Base-by-base conservation (phyloP, 23 tunicate species). In the Styela plicata region DNA sequence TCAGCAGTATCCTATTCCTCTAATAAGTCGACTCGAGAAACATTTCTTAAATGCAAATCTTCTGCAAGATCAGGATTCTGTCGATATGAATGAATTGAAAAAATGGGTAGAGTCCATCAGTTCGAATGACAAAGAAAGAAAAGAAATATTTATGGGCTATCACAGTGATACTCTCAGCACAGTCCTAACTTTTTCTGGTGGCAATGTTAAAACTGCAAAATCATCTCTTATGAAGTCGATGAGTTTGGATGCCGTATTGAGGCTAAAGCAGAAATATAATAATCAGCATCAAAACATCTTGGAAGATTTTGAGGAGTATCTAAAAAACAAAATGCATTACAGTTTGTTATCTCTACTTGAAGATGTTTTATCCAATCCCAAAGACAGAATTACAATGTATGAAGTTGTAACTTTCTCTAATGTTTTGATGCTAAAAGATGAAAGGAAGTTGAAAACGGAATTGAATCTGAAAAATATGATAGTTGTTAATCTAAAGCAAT, bases 11-110 rank as follows among this genome's bases (percentile, higher is more conserved):
- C 94, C 94, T 2, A 89, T 89, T 73, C 94, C 94, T 29, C 63
- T 89, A 0, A 84, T 89, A 34, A 89, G 84, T 71, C 73, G 94
- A 64, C 83, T 89, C 10, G 94, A 89, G 73, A 89, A 89, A 52
- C 86, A 89, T 70, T 53, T 80, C 30, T 89, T 89, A 31, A 80
- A 85, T 17, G 35, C 94, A 24, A 74, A 84, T 26, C 21, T 89
- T 22, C 34, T 89, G 69, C n/a, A 65, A 52, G 57, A 74, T 16
- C 34, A 53, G 1, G 80, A 69, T 2, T 0, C 27, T 1, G 79
- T 63, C 2, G 23, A 84, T 20, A 64, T 73, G 25, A 22, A 16
- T 13, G 82, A 85, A 85, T 65, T 84, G 2, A 33, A 74, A 52
- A 52, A 36, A 17, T 89, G 82, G 73, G 23, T 85, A 24, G 26